phyloP scores from a whole-genome alignment of 1,140 invertebrate species.

The Metopolophium dirhodum region DNA sequence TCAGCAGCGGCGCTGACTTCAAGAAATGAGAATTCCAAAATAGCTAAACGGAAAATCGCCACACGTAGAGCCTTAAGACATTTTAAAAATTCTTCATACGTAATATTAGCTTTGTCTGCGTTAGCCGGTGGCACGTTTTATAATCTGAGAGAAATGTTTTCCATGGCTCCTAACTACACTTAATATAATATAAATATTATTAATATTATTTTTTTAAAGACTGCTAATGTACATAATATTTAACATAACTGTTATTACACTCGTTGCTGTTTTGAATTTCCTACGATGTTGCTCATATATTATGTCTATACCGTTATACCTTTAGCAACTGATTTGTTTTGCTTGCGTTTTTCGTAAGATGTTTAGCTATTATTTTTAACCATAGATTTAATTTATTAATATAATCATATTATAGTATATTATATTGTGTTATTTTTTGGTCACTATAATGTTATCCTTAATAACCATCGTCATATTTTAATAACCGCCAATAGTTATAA shows the following conservation, averaged over 20 bases:
- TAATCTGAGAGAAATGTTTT: background rate
- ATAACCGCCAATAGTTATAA: background rate
- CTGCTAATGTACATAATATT: background rate
- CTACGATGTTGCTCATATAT: background rate
- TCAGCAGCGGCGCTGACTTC: background rate
- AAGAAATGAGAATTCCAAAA: background rate
- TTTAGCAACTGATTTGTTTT: background rate
- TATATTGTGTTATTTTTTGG: background rate
- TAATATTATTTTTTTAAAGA: background rate
- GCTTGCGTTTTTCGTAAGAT: background rate
- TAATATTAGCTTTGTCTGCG: background rate
- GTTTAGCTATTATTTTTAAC: background rate
- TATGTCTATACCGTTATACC: background rate
- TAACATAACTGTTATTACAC: background rate
- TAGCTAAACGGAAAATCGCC: background rate
- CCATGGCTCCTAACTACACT: background rate
- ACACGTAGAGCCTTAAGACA: background rate
- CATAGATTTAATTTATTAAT: background rate
- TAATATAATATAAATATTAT: background rate
- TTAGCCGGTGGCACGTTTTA: background rate
- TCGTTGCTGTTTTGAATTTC: background rate
- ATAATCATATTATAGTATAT: background rate
- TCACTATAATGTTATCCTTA: background rate
- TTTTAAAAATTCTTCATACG: background rate
- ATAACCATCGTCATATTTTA: background rate